Base-by-base conservation (phyloP, 2,888 invertebrate species). In the Nebria brevicollis region DNA sequence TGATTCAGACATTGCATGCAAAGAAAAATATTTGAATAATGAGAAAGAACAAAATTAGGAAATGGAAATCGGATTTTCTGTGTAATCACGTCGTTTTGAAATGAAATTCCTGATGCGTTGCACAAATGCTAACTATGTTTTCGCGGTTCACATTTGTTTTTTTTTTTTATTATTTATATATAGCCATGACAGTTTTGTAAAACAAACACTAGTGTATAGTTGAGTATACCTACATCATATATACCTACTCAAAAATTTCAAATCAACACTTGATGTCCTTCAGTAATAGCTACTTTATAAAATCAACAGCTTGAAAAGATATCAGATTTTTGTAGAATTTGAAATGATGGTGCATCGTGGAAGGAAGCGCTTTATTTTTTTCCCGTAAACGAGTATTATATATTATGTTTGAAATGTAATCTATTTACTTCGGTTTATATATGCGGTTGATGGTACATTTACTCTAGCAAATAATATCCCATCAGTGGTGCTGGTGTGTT, bases 261-360 rank as follows among this genome's bases (percentile, higher is more conserved):
- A 76, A 81, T 81, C 75, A 81, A 81, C 75, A 81, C 81, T 81
- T 72, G 70, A 81, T 70, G 81, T 75, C 70, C 81, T 81, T 81
- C 70, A 75, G 65, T 70, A 25, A 80, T 81, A 72, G 76, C 70
- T 81, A 81, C 81, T 81, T 81, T 76, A 81, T 81, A 75, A 80
- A 75, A 80, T 75, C 75, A 81, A 81, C 75, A 81, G 54, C 54
- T 54, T 54, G 11, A 13, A 13, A 54, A 54, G 54, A 54, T 54
- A 8, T 8, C 54, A 54, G 11, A 54, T 54, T 54, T 54, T 54
- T 54, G 7, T 54, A 54, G 54, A 54, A 54, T 54, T 34, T 34
- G 5, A 34, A 34, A 34, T 34, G 34, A 34, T 34, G 34, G 34
- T 34, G 20, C 5, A 34, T 34, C 34, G 34, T 20, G 20, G 20